A percentile compares a stretch with the other conserved stretches of the same genome.
phyloP scores from a whole-genome alignment of 1,140 invertebrate species.

The Coelopa frigida region DNA sequence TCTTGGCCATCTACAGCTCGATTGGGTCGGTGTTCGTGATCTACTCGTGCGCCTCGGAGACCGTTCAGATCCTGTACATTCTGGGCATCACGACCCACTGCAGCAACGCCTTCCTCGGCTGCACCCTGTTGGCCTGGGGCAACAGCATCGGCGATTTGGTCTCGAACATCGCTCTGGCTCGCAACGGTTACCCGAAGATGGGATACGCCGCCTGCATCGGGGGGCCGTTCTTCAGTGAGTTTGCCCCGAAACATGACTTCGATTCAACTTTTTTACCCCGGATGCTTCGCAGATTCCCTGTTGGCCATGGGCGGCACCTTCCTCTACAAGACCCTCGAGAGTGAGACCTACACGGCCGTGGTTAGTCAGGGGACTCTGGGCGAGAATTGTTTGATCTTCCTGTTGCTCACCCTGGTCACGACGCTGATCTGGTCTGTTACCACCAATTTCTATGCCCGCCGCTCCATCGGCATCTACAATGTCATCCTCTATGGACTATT shows the following conservation, averaged over 20 bases:
- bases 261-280: background rate
- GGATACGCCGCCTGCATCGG: slow-evolving; percentile 18
- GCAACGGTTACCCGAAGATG: slow-evolving; percentile 18
- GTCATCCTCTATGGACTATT: slow-evolving; percentile 13
- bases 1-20: slow-evolving; percentile 5
- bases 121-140: slow-evolving; percentile 16
- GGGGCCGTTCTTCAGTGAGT: slow-evolving; percentile 19
- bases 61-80: slow-evolving; percentile 9
- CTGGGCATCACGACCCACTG: slow-evolving; percentile 12
- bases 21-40: slow-evolving; percentile 14
- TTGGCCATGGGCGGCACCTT: slow-evolving; percentile 6
- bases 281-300: slow-evolving; percentile 7
- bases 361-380: slow-evolving; percentile 9
- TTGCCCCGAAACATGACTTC: background rate
- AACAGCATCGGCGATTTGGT: slow-evolving; percentile 17
- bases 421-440: slow-evolving; percentile 7
- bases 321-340: slow-evolving; percentile 4
- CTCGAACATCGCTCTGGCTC: slow-evolving; percentile 11
- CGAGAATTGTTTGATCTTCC: slow-evolving; percentile 14
- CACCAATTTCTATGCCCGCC: slow-evolving; percentile 13
- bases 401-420: slow-evolving; percentile 3
- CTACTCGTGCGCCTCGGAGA: slow-evolving; percentile 12
- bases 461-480: slow-evolving; percentile 10
- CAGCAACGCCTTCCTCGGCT: slow-evolving; percentile 16
- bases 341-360: slow-evolving; percentile 1